A percentile compares a stretch with the other conserved stretches of the same genome.
Evolutionary conservation across 2,113 vertebrate species (phyloP).

Genomic region (Rhinoptilus africanus): DNA sequence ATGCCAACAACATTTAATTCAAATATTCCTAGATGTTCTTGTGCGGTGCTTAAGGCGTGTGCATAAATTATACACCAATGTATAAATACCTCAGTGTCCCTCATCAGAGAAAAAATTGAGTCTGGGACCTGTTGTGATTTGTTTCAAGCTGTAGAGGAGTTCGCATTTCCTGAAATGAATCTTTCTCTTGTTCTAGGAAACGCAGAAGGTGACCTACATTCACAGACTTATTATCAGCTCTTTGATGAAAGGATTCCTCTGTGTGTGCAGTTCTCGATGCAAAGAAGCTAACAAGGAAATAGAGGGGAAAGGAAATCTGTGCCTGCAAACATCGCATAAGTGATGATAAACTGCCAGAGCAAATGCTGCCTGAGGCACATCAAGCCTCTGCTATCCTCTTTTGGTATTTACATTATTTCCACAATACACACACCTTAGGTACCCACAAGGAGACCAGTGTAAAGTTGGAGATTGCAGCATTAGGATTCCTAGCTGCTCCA

Average conservation of each 20-base stretch:
- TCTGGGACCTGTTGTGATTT: background rate
- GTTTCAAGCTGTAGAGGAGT: background rate
- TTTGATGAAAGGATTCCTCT: background rate
- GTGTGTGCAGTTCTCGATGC: background rate
- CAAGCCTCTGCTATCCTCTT: background rate
- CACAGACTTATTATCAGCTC: background rate
- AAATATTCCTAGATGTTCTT: background rate
- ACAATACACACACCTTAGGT: background rate
- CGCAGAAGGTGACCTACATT: background rate
- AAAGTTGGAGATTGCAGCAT: background rate
- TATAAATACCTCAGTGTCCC: background rate
- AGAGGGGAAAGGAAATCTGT: background rate
- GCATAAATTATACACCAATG: background rate
- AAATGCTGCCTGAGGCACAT: background rate
- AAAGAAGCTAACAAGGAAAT: background rate
- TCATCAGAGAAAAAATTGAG: background rate
- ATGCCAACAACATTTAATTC: background rate
- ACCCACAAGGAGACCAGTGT: background rate
- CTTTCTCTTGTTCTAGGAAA: background rate
- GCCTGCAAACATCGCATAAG: background rate
- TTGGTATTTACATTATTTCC: background rate
- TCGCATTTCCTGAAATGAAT: background rate
- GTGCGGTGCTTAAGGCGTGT: background rate
- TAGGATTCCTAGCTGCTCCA: background rate
- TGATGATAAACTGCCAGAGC: background rate